phyloP scores from a whole-genome alignment of 2,797 vertebrate species.

The Phyllotis vaccarum region DNA sequence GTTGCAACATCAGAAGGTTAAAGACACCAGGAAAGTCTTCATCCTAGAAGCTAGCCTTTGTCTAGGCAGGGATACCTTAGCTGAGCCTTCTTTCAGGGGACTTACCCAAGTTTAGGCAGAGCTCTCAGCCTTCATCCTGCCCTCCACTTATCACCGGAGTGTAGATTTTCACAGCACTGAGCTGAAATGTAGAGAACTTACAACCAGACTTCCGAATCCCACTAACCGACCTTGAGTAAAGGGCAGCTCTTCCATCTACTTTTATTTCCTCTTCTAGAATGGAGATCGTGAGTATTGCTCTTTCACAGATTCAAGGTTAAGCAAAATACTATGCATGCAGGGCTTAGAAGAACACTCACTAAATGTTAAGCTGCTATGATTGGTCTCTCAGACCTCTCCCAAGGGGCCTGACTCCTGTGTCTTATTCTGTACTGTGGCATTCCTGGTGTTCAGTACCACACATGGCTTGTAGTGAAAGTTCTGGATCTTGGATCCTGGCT shows the following conservation, averaged over 20 bases:
- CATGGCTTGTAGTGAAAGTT: background rate
- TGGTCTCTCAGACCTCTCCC: background rate
- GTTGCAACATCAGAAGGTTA: background rate
- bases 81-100: background rate
- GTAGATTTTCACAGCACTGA: background rate
- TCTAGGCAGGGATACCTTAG: background rate
- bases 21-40: background rate
- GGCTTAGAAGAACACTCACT: background rate
- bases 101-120: too few species aligned
- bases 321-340: background rate
- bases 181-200: conserved; percentile 8
- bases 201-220: background rate
- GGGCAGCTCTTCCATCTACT: background rate
- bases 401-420: background rate
- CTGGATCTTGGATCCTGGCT: background rate
- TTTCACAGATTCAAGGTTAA: background rate
- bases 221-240: background rate
- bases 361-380: background rate
- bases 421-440: background rate
- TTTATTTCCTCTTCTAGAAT: conserved; percentile 47
- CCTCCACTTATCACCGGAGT: background rate
- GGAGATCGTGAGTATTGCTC: background rate
- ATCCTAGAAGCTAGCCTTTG: background rate
- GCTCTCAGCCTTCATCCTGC: background rate
- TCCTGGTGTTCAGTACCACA: background rate